Percentiles rank a stretch among this genome's conserved stretches.
Evolutionary conservation across 2,888 invertebrate genomes (phyloP).

Genomic region (Kuschelorhynchus macadamiae): DNA sequence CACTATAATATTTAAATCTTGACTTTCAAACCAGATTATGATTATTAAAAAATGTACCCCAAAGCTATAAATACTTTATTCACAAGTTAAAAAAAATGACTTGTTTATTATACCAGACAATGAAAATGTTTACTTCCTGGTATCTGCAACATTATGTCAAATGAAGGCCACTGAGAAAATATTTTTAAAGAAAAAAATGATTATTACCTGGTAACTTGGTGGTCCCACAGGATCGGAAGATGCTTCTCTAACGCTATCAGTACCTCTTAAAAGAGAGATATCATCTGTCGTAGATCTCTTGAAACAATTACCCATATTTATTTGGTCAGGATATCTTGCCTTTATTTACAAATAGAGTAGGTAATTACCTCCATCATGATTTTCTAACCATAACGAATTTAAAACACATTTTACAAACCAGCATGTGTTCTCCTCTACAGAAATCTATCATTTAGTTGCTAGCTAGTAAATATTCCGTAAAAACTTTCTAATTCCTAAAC

Average conservation of each 20-base stretch:
- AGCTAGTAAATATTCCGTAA: slow-evolving; percentile 18
- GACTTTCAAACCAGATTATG: too few species aligned
- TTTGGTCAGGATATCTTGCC: slow-evolving; percentile 59
- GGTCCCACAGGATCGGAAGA: slow-evolving; percentile 74
- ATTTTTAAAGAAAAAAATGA: too few species aligned
- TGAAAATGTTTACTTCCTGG: too few species aligned
- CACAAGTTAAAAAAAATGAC: too few species aligned
- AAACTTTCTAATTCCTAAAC: slow-evolving; percentile 44
- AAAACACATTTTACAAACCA: slow-evolving; percentile 28
- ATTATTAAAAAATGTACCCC: too few species aligned
- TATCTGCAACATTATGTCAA: too few species aligned
- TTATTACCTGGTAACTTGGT: slow-evolving; percentile 73
- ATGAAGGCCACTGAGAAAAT: too few species aligned
- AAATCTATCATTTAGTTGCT: slow-evolving; percentile 40
- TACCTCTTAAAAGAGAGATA: slow-evolving; percentile 75
- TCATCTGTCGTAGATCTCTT: slow-evolving; percentile 77
- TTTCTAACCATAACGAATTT: slow-evolving; percentile 29
- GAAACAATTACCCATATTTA: slow-evolving; percentile 79
- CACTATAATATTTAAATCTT: too few species aligned
- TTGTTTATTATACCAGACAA: too few species aligned
- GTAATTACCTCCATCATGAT: slow-evolving; percentile 43
- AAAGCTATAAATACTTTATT: too few species aligned
- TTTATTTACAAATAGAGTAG: slow-evolving; percentile 54
- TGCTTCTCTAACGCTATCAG: slow-evolving; percentile 72
- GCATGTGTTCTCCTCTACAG: slow-evolving; percentile 13